These are phyloP conservation scores for Centrocercus urophasianus DNA, from an alignment of 2,113 vertebrate genomes.

Conservation along the genomic window DNA sequence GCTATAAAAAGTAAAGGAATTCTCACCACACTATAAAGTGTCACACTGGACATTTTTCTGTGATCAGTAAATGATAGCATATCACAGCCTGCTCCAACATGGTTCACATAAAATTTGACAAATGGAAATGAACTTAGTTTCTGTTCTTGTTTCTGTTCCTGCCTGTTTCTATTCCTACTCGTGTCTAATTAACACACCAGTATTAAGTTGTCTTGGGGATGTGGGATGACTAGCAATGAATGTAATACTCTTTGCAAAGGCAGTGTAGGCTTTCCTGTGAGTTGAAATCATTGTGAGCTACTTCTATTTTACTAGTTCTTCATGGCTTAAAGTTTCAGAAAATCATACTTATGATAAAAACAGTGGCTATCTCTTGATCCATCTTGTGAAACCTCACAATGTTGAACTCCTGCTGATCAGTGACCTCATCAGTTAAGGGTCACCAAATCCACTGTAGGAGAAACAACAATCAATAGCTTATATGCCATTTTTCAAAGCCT, in stretches of 20 bases:
- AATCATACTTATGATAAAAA: background rate
- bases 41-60: background rate
- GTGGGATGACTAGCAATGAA: background rate
- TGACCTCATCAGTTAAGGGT: background rate
- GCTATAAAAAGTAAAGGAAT: background rate
- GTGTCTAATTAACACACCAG: background rate
- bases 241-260: background rate
- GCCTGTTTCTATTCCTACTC: background rate
- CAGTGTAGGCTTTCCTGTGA: background rate
- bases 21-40: background rate
- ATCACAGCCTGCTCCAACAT: background rate
- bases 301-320: background rate
- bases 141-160: background rate
- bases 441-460: background rate
- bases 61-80: background rate
- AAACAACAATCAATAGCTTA: background rate
- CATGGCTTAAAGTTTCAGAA: background rate
- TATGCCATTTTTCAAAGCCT: background rate
- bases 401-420: background rate
- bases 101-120: background rate
- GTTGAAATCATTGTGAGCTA: background rate
- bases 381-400: background rate
- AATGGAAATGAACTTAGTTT: accelerated
- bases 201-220: background rate
- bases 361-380: background rate